Conservation (phyloP, 2,888 invertebrate species). For the Xestia rhomboidea region DNA sequence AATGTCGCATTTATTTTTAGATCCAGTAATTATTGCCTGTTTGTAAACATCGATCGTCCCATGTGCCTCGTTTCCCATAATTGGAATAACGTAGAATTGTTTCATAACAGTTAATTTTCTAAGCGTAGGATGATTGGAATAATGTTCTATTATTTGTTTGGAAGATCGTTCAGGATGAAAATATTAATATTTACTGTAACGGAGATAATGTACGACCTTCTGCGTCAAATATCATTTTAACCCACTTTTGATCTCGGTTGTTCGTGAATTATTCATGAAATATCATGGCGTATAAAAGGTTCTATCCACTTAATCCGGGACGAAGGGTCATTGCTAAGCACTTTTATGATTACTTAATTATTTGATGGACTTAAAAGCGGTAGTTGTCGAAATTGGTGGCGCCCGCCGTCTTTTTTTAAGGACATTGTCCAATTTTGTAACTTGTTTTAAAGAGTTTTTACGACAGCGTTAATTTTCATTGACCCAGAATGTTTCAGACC, state of each 20-base stretch:
- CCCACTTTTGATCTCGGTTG: conserved; percentile 32
- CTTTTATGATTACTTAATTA: conserved; percentile 24
- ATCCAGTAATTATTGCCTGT: conserved; percentile 54
- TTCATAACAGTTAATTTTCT: conserved; percentile 13
- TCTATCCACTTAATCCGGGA: conserved; percentile 11
- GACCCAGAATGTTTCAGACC: conserved; percentile 34
- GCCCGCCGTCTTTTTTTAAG: conserved; percentile 16
- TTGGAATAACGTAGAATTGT: conserved; percentile 32
- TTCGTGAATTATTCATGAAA: conserved; percentile 53
- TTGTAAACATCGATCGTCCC: conserved; percentile 50
- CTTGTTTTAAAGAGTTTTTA: conserved; percentile 31
- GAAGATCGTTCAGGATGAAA: background rate
- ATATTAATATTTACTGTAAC: conserved; percentile 11
- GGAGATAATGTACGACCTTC: conserved; percentile 3
- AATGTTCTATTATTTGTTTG: background rate
- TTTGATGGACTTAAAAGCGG: conserved; percentile 8
- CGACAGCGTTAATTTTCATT: conserved; percentile 31
- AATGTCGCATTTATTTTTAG: conserved; percentile 54
- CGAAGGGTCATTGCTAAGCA: conserved; percentile 16
- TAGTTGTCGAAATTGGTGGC: conserved; percentile 19
- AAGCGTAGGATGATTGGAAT: background rate
- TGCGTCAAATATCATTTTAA: conserved; percentile 34
- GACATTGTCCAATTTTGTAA: conserved; percentile 24
- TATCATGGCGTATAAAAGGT: conserved; percentile 31
- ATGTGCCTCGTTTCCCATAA: conserved; percentile 40